A percentile compares a stretch with the other conserved stretches of the same genome.
phyloP scores from a whole-genome alignment of 2,888 invertebrate genomes.

The Plebejus melissa region DNA sequence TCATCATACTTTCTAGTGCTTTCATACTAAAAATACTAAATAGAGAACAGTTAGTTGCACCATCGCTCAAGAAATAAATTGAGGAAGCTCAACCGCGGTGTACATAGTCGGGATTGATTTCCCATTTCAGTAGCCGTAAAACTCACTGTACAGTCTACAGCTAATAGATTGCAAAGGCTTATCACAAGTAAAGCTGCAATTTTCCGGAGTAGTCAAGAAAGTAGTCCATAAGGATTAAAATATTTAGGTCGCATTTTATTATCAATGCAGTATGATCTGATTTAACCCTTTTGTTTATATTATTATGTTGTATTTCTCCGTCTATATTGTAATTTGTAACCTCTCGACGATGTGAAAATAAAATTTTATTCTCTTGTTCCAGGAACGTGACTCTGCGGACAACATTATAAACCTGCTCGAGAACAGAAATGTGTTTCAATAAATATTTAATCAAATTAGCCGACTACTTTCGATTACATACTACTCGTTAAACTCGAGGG shows the following conservation, averaged over 20 bases:
- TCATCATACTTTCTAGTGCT: too few relatives aligned
- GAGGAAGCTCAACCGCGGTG: constrained; percentile 48
- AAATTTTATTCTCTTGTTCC: constrained; percentile 48
- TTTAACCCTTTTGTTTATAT: background rate
- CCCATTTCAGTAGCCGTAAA: constrained; percentile 49
- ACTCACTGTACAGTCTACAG: constrained; percentile 43
- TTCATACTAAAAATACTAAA: background rate
- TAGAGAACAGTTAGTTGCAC: background rate
- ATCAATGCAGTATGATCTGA: background rate
- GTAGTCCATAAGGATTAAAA: too few relatives aligned
- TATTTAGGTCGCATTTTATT: background rate
- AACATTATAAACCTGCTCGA: constrained; percentile 34
- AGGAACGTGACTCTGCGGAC: constrained; percentile 46
- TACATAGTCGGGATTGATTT: constrained; percentile 65
- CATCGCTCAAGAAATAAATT: constrained; percentile 40
- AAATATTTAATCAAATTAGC: constrained; percentile 66
- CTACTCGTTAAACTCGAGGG: constrained; percentile 48
- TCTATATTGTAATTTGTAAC: background rate
- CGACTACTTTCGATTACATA: constrained; percentile 65
- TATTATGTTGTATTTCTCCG: background rate
- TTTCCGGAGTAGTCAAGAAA: background rate
- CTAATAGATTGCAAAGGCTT: constrained; percentile 42
- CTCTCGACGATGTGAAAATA: background rate
- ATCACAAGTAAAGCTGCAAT: constrained; percentile 1
- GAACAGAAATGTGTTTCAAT: constrained; percentile 69